A percentile compares a stretch with the other conserved stretches of the same genome.
These are phyloP conservation scores for Notocelia uddmanniana DNA, from an alignment of 2,888 invertebrate genomes.

Conservation along the genomic window DNA sequence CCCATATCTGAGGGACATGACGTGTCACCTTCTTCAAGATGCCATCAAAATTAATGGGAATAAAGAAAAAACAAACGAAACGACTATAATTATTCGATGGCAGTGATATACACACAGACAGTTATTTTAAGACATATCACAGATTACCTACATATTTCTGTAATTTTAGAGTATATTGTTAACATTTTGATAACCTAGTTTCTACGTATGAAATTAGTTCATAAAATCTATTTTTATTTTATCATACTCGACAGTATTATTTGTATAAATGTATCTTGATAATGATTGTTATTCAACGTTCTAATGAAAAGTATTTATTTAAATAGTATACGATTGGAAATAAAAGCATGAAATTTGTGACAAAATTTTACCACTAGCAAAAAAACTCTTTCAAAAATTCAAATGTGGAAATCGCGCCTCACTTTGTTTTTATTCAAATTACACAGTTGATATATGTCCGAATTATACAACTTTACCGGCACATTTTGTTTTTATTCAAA, in stretches of 20 bases:
- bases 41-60: too few relatives aligned
- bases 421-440: constrained; percentile 30
- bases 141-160: background rate
- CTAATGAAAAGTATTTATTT: background rate
- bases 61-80: too few relatives aligned
- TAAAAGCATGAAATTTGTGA: background rate
- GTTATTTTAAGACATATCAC: background rate
- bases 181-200: constrained; percentile 19
- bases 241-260: background rate
- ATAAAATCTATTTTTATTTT: background rate
- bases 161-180: background rate
- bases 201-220: background rate
- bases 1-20: too few relatives aligned
- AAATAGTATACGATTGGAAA: too few relatives aligned
- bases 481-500: constrained; percentile 23
- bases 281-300: background rate
- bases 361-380: too few relatives aligned
- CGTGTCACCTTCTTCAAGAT: too few relatives aligned
- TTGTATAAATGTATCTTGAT: background rate
- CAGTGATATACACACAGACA: background rate
- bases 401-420: background rate
- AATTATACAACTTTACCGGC: constrained; percentile 4
- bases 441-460: background rate
- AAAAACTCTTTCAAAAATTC: background rate
- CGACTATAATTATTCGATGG: too few relatives aligned